Evolutionary conservation across 92 coral and sea anemone genomes (phyloP).

Genomic region (Parazoanthus atlanticus): DNA sequence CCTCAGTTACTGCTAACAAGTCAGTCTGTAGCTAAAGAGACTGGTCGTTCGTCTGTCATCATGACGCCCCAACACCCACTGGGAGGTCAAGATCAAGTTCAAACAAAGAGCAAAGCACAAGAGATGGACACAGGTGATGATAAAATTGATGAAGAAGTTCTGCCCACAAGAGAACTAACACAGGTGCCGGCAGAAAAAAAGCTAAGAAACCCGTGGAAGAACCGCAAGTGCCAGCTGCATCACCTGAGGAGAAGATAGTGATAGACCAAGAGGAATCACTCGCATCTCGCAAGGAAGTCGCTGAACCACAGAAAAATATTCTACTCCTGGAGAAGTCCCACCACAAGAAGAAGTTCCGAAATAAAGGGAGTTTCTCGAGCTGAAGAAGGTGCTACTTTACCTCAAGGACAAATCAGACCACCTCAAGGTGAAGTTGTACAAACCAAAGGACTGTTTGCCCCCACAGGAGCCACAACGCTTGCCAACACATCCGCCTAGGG

Average conservation of each 20-base stretch:
- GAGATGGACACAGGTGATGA: neutral
- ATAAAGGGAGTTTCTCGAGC: neutral
- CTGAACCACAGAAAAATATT: neutral
- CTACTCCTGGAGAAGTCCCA: neutral
- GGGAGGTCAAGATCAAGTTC: neutral
- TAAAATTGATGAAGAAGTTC: neutral
- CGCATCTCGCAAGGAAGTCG: neutral
- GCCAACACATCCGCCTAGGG: neutral
- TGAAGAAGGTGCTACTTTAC: neutral
- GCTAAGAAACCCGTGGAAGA: neutral
- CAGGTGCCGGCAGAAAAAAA: constrained; percentile 27
- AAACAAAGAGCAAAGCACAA: neutral
- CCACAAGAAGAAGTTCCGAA: neutral
- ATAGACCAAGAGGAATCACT: neutral
- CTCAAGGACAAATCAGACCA: neutral
- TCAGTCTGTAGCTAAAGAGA: neutral
- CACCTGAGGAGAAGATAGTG: neutral
- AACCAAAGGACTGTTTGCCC: neutral
- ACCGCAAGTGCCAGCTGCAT: neutral
- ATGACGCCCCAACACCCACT: neutral
- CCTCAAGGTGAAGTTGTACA: neutral
- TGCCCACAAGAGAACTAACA: neutral
- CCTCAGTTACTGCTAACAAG: neutral
- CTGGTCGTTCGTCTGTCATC: neutral
- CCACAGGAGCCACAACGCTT: neutral